Evolutionary conservation across 2,888 invertebrate species (phyloP).

Genomic region (Onchidella celtica): DNA sequence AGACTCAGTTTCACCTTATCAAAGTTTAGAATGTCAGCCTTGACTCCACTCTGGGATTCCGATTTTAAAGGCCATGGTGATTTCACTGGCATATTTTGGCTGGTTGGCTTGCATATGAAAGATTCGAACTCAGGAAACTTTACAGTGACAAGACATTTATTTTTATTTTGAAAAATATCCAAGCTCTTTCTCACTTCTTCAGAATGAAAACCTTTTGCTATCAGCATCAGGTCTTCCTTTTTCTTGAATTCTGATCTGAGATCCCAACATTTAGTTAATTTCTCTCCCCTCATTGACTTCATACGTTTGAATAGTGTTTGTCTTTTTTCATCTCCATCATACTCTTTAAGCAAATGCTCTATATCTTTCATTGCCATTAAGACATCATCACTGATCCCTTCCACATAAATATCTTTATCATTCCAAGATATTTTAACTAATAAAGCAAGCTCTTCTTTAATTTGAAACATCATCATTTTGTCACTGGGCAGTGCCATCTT

Average conservation of each 20-base stretch:
- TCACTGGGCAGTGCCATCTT: neutral
- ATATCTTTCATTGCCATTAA: neutral
- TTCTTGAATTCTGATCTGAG: constrained; percentile 19
- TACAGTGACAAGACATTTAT: constrained; percentile 20
- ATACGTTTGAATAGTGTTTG: neutral
- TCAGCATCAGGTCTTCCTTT: constrained; percentile 17
- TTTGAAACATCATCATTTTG: neutral
- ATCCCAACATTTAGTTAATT: constrained; percentile 14
- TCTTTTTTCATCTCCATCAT: constrained; percentile 9
- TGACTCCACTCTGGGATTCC: no score
- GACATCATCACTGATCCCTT: constrained; percentile 38
- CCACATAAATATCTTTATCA: constrained; percentile 17
- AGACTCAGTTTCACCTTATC: no score
- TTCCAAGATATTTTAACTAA: constrained; percentile 21
- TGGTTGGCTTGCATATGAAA: no score
- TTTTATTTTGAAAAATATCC: neutral
- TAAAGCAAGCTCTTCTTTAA: neutral
- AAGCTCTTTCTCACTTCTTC: constrained; percentile 12
- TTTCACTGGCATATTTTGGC: no score
- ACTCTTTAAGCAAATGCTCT: neutral
- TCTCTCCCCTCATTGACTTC: neutral
- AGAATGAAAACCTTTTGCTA: constrained; percentile 9
- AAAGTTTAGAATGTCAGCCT: no score
- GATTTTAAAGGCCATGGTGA: no score
- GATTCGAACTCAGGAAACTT: no score